A percentile compares a stretch with the other conserved stretches of the same genome.
These are phyloP conservation scores for Heterocephalus glaber DNA, from an alignment of 2,113 vertebrate species.

Conservation along the genomic window DNA sequence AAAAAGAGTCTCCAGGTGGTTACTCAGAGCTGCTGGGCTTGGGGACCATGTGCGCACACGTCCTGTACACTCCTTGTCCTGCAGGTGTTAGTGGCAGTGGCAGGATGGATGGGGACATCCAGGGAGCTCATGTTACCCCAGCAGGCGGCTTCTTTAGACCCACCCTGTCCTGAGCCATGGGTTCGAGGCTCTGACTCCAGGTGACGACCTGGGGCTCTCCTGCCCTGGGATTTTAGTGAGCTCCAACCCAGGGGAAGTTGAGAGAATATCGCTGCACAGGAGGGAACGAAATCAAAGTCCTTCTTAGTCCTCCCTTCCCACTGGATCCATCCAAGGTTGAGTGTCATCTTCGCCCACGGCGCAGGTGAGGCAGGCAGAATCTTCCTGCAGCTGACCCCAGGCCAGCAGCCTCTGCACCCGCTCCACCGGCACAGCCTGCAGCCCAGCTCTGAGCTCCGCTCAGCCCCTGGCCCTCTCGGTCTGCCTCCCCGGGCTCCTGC, in stretches of 20 bases:
- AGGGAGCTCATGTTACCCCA: rapidly evolving
- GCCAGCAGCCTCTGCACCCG: no score
- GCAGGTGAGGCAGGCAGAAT: no score
- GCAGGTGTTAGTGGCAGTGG: background rate
- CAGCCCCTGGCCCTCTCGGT: background rate
- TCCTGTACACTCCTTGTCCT: no score
- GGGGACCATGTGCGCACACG: background rate
- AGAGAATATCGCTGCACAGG: background rate
- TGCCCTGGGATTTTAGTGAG: background rate
- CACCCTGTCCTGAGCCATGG: no score
- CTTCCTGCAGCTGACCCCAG: no score
- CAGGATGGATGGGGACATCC: background rate
- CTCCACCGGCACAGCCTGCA: no score
- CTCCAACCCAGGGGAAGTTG: no score
- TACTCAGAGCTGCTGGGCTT: background rate
- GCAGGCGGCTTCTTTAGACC: no score
- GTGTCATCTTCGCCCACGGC: background rate
- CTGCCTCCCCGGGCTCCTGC: no score
- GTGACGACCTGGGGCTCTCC: background rate
- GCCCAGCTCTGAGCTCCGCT: no score
- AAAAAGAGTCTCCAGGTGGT: background rate
- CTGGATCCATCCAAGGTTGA: no score
- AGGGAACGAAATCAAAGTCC: background rate
- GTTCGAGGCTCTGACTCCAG: background rate
- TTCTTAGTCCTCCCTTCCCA: background rate